phyloP scores from a whole-genome alignment of 1,140 invertebrate species.

The Zaprionus kolodkinae region DNA sequence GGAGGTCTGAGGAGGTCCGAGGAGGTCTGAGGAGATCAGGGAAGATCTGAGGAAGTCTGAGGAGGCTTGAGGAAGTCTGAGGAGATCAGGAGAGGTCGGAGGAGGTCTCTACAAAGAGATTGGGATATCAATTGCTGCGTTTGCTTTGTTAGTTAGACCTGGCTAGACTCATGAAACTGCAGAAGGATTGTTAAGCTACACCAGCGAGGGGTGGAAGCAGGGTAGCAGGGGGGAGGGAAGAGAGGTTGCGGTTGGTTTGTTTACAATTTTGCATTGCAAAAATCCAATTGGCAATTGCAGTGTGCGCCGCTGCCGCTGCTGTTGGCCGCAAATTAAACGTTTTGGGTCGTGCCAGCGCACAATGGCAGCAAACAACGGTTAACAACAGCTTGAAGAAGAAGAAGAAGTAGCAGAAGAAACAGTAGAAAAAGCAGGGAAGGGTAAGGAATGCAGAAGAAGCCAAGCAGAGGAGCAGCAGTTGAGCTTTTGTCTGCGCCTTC shows the following conservation, averaged over 20 bases:
- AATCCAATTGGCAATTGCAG: conserved; percentile 48
- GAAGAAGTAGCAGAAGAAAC: background rate
- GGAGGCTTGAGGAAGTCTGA: no score
- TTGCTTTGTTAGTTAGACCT: conserved; percentile 29
- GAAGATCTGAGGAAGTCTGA: no score
- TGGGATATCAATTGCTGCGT: background rate
- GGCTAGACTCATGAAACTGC: conserved; percentile 27
- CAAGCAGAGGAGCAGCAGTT: no score
- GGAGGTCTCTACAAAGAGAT: no score
- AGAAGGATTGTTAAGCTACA: conserved; percentile 15
- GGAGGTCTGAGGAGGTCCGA: no score
- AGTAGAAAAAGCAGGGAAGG: background rate
- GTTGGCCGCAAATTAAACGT: conserved; percentile 50
- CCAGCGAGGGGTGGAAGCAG: background rate
- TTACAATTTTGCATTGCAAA: conserved; percentile 49
- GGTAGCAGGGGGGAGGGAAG: background rate
- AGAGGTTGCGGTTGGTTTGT: conserved; percentile 48
- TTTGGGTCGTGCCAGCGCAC: conserved; percentile 46
- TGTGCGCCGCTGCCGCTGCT: conserved; percentile 21
- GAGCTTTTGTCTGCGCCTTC: conserved; percentile 34
- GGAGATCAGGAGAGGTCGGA: no score
- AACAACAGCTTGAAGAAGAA: background rate
- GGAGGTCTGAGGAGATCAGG: no score
- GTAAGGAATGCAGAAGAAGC: background rate
- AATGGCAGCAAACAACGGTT: conserved; percentile 9